These are phyloP conservation scores for Xyrichtys novacula DNA, from an alignment of 2,797 vertebrate genomes.

Conservation along the genomic window DNA sequence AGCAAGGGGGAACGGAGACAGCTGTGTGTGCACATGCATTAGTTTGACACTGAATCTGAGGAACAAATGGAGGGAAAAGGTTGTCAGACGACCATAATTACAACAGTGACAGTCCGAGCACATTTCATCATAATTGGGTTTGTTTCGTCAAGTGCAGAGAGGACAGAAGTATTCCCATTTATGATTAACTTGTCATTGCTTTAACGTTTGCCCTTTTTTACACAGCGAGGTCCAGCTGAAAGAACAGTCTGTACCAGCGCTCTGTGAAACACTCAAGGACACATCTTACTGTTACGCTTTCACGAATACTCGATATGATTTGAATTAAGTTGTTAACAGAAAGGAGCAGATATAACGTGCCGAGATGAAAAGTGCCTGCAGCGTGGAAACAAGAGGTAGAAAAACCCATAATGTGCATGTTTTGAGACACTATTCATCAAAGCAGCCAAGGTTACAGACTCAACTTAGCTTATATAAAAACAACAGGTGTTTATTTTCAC, in stretches of 20 bases:
- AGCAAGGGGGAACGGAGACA: slow-evolving; percentile 3
- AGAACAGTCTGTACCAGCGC: neutral
- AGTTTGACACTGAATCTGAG: slow-evolving; percentile 16
- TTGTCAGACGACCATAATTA: slow-evolving; percentile 23
- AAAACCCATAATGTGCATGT: neutral
- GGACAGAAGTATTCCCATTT: slow-evolving; percentile 6
- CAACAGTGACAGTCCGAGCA: slow-evolving; percentile 19
- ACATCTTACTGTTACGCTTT: neutral
- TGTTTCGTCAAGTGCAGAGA: slow-evolving; percentile 3
- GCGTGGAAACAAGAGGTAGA: neutral
- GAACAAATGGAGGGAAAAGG: slow-evolving; percentile 5
- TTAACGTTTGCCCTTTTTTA: neutral
- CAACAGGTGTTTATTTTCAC: neutral
- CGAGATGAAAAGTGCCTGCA: neutral
- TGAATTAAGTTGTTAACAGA: too few species aligned
- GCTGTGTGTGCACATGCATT: slow-evolving; percentile 29
- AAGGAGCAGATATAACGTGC: neutral
- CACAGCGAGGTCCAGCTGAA: neutral
- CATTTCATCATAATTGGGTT: slow-evolving; percentile 25
- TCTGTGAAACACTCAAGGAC: neutral
- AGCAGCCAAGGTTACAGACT: neutral
- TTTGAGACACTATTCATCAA: neutral
- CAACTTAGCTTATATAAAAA: neutral
- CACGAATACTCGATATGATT: neutral
- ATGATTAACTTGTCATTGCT: slow-evolving; percentile 19